These are phyloP conservation scores for Herminia tarsipennalis DNA, from an alignment of 2,888 invertebrate species.

Conservation along the genomic window DNA sequence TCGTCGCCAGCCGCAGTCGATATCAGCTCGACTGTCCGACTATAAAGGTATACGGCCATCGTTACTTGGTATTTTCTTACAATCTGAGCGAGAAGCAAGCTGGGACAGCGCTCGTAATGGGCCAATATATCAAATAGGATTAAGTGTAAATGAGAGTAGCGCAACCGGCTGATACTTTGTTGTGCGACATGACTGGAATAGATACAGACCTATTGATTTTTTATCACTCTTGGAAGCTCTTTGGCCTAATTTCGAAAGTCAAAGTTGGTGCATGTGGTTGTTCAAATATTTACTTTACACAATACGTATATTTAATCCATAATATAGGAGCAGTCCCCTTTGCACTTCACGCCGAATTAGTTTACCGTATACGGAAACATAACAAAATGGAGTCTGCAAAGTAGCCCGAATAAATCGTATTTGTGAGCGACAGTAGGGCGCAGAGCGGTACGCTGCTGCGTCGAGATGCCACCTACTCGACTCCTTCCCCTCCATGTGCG, in stretches of 20 bases:
- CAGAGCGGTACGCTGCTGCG: constrained; percentile 29
- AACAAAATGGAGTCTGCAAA: constrained; percentile 59
- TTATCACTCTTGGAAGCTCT: constrained; percentile 39
- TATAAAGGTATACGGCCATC: constrained; percentile 56
- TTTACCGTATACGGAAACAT: constrained; percentile 53
- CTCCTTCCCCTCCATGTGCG: constrained; percentile 42
- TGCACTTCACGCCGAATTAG: constrained; percentile 47
- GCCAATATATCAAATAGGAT: constrained; percentile 82
- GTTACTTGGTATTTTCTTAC: constrained; percentile 67
- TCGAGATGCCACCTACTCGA: constrained; percentile 42
- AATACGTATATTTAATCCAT: constrained; percentile 22
- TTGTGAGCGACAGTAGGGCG: constrained; percentile 52
- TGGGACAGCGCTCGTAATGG: constrained; percentile 77
- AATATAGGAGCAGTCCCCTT: constrained; percentile 33
- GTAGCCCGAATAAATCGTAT: constrained; percentile 71
- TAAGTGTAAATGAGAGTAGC: constrained; percentile 78
- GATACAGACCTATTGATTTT: constrained; percentile 56
- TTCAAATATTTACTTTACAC: constrained; percentile 6
- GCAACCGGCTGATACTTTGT: constrained; percentile 70
- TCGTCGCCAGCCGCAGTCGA: constrained; percentile 23
- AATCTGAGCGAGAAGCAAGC: constrained; percentile 67
- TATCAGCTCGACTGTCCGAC: constrained; percentile 46
- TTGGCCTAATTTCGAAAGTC: constrained; percentile 1
- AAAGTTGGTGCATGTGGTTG: neutral
- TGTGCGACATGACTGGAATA: constrained; percentile 70